phyloP scores from a whole-genome alignment of 2,113 vertebrate species.

The Channa argus region DNA sequence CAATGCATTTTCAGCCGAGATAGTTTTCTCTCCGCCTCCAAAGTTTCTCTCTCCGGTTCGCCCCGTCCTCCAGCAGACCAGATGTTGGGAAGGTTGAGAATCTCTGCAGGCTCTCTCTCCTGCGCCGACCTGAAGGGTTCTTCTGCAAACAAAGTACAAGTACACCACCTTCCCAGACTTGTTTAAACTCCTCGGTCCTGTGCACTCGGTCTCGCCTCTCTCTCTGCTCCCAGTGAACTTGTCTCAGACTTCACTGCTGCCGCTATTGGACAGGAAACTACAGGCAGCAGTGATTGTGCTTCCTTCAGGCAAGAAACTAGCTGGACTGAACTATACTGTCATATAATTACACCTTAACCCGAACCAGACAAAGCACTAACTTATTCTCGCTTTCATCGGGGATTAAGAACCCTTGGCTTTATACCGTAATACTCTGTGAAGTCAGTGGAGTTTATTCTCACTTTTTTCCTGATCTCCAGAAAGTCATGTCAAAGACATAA shows the following conservation, averaged over 20 bases:
- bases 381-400: conserved; percentile 52
- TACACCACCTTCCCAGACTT: conserved; percentile 9
- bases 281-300: conserved; percentile 82
- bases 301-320: conserved; percentile 81
- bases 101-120: conserved; percentile 44
- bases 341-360: conserved; percentile 79
- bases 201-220: conserved; percentile 35
- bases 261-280: conserved; percentile 83
- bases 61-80: conserved; percentile 68
- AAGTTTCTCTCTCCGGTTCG: conserved; percentile 61
- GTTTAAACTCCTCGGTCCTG: background rate
- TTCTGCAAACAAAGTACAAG: conserved; percentile 14
- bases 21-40: conserved; percentile 69
- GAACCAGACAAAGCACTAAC: conserved; percentile 70
- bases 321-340: conserved; percentile 78
- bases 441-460: background rate
- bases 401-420: conserved; percentile 52
- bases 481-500: too few relatives aligned
- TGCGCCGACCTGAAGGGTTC: conserved; percentile 18
- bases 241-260: conserved; percentile 55
- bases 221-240: conserved; percentile 36
- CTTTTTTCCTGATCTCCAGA: too few relatives aligned
- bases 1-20: conserved; percentile 66
- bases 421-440: conserved; percentile 4
- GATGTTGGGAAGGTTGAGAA: conserved; percentile 63